Conservation (phyloP, 2,113 vertebrate genomes). For the Sardina pilchardus region DNA sequence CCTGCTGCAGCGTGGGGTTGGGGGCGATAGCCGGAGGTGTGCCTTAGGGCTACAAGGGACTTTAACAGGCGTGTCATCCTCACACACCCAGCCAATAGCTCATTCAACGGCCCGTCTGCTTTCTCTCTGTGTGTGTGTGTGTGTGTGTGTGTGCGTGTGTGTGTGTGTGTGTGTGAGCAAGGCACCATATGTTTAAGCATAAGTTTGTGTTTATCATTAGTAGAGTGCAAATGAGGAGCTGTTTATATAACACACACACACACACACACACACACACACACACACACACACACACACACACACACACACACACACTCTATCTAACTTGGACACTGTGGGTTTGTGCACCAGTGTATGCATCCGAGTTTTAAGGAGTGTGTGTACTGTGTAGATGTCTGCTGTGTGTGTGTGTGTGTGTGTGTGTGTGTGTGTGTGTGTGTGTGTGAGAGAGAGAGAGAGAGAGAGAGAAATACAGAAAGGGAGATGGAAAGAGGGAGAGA, state of each 20-base stretch:
- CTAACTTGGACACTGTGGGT: no score
- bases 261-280: no score
- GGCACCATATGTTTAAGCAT: not conserved
- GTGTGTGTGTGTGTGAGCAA: constrained; percentile 24
- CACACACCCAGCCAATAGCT: constrained; percentile 31
- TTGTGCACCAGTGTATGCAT: not conserved
- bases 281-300: no score
- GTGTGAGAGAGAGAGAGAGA: not conserved
- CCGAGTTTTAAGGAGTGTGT: not conserved
- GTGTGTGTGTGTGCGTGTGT: constrained; percentile 26
- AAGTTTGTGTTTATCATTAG: not conserved
- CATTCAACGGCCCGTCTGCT: constrained; percentile 12
- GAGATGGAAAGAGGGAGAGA: constrained; percentile 21
- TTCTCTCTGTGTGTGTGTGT: constrained; percentile 23
- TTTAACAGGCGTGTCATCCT: constrained; percentile 50
- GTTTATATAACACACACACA: not conserved
- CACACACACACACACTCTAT: no score
- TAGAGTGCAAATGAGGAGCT: not conserved
- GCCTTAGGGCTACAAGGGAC: constrained; percentile 49
- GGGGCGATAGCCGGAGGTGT: constrained; percentile 42
- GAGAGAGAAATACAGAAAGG: not conserved
- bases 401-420: constrained; percentile 4
- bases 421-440: no score
- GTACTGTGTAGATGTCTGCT: not conserved
- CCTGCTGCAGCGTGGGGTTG: not conserved